These are phyloP conservation scores for human (Homo sapiens) DNA, from an alignment of 2,113 vertebrate species.

Conservation along the genomic window DNA sequence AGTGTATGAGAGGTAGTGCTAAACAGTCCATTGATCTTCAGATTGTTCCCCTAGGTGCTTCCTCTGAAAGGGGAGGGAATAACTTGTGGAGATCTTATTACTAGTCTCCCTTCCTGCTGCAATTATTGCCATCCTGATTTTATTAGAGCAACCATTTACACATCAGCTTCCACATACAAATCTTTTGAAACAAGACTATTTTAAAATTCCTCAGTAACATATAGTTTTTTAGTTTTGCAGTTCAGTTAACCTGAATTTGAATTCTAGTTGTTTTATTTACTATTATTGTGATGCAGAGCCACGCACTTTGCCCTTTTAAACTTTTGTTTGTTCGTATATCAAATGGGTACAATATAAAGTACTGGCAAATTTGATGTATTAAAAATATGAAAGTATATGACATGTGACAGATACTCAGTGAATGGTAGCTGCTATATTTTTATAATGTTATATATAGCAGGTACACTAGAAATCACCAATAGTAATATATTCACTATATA, in stretches of 20 bases:
- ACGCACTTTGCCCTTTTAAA: not conserved
- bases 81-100: not conserved
- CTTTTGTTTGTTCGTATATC: not conserved
- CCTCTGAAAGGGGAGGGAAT: not conserved
- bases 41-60: not conserved
- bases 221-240: not conserved
- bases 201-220: not conserved
- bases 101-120: not conserved
- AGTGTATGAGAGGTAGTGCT: not conserved
- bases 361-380: not conserved
- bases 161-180: not conserved
- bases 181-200: not conserved
- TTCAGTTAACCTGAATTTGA: not conserved
- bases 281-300: not conserved
- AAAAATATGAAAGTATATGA: not conserved
- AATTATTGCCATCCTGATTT: not conserved
- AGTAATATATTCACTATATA: not conserved
- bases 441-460: not conserved
- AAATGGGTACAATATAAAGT: not conserved
- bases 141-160: not conserved
- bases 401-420: not conserved
- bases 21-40: not conserved
- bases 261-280: not conserved
- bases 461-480: not conserved
- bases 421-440: not conserved